Conservation (phyloP, 2,797 vertebrate species). For the Limosa lapponica region DNA sequence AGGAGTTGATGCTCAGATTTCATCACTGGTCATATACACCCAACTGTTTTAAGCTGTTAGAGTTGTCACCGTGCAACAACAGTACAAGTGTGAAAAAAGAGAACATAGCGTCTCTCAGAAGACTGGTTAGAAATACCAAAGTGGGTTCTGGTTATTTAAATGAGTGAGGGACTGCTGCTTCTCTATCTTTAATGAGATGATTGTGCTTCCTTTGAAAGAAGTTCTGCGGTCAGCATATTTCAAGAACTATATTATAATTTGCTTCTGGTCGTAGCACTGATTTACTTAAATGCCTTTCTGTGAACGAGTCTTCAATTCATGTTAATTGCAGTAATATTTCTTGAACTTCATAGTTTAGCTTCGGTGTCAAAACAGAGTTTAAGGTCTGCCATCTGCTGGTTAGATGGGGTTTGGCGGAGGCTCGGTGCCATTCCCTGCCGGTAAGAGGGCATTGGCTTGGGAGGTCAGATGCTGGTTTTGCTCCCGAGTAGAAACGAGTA, state of each 20-base stretch:
- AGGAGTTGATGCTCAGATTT: not conserved
- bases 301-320: not conserved
- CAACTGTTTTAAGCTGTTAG: not conserved
- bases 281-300: not conserved
- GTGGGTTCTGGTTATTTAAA: not conserved
- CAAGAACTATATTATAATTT: not conserved
- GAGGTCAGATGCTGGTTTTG: not conserved
- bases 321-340: not conserved
- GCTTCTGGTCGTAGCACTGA: not conserved
- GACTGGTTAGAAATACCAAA: not conserved
- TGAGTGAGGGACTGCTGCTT: not conserved
- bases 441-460: not conserved
- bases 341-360: not conserved
- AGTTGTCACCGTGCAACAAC: not conserved
- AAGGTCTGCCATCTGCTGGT: not conserved
- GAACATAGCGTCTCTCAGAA: not conserved
- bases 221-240: not conserved
- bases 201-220: not conserved
- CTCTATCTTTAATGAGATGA: not conserved
- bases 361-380: not conserved
- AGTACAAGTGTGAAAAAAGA: not conserved
- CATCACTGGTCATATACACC: not conserved
- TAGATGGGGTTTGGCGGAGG: not conserved
- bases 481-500: not conserved
- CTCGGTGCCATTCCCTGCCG: rapidly evolving